Percentiles rank a stretch among this genome's conserved stretches.
These are phyloP conservation scores for Bursaphelenchus mucronatus DNA, from an alignment of 1,140 invertebrate genomes.

Conservation along the genomic window DNA sequence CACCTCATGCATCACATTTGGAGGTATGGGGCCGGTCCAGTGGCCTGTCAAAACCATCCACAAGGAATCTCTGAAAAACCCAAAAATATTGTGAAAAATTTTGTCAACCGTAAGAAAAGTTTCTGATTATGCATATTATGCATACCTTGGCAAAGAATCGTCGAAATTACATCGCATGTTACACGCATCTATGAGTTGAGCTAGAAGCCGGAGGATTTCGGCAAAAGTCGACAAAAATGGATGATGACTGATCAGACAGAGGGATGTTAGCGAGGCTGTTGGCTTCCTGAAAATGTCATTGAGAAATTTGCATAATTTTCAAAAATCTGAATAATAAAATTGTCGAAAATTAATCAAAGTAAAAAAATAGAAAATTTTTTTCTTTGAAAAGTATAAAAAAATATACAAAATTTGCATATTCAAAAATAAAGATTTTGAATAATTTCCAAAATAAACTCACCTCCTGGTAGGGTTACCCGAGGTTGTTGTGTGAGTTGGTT, in stretches of 20 bases:
- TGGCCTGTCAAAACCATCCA: constrained; percentile 64
- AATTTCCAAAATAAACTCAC: constrained; percentile 11
- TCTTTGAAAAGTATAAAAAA: constrained; percentile 18
- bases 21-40: constrained; percentile 70
- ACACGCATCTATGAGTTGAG: constrained; percentile 92
- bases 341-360: constrained; percentile 13
- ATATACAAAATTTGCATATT: constrained; percentile 8
- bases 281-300: constrained; percentile 33
- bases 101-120: constrained; percentile 7
- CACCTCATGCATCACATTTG: constrained; percentile 87
- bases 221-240: constrained; percentile 96
- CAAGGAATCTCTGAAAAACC: constrained; percentile 58
- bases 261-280: constrained; percentile 79
- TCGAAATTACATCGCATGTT: constrained; percentile 66
- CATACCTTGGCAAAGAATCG: constrained; percentile 39
- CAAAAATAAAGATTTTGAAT: constrained; percentile 10
- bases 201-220: constrained; percentile 89
- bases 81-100: constrained; percentile 19
- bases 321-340: constrained; percentile 14
- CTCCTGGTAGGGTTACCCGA: constrained; percentile 5
- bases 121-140: constrained; percentile 16
- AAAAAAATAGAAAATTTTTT: constrained; percentile 25
- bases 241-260: constrained; percentile 97
- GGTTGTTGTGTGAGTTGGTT: constrained; percentile 19
- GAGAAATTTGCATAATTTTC: background rate